A percentile compares a stretch with the other conserved stretches of the same genome.
phyloP scores from a whole-genome alignment of 1,140 invertebrate species.

The Yoshiicerus persimilis region DNA sequence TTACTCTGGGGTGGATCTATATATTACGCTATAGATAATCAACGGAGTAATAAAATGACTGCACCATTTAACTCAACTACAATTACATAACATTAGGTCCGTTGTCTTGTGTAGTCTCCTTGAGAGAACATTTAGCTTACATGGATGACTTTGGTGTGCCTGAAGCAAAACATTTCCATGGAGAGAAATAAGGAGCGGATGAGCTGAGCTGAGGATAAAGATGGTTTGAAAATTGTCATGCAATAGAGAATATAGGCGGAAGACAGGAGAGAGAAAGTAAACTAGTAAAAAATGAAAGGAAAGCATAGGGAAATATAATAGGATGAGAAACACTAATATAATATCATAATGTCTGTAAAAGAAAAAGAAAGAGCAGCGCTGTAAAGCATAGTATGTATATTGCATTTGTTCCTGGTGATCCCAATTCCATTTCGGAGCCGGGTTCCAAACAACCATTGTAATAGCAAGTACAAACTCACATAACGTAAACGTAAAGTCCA shows the following conservation, averaged over 20 bases:
- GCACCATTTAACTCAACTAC: not conserved
- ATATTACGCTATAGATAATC: not conserved
- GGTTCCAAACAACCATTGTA: not conserved
- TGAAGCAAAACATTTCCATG: not conserved
- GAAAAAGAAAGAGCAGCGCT: not conserved
- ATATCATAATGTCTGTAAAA: not conserved
- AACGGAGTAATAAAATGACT: not conserved
- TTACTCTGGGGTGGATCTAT: not conserved
- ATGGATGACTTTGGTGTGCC: not conserved
- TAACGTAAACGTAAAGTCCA: not conserved
- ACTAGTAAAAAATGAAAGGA: not conserved
- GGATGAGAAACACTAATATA: not conserved
- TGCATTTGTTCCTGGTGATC: not conserved
- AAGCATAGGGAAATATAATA: not conserved
- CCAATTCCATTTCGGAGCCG: not conserved
- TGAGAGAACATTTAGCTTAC: not conserved
- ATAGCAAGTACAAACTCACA: not conserved
- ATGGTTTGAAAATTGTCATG: not conserved
- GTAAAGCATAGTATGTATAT: not conserved
- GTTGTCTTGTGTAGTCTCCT: not conserved
- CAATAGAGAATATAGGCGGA: not conserved
- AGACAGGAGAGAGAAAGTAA: not conserved
- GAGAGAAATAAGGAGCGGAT: not conserved
- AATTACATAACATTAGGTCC: not conserved
- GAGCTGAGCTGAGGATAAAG: not conserved